Evolutionary conservation across 2,888 invertebrate species (phyloP), one percentile per base, ranked within the genome.

Genomic region (Mesorhabditis belari): DNA sequence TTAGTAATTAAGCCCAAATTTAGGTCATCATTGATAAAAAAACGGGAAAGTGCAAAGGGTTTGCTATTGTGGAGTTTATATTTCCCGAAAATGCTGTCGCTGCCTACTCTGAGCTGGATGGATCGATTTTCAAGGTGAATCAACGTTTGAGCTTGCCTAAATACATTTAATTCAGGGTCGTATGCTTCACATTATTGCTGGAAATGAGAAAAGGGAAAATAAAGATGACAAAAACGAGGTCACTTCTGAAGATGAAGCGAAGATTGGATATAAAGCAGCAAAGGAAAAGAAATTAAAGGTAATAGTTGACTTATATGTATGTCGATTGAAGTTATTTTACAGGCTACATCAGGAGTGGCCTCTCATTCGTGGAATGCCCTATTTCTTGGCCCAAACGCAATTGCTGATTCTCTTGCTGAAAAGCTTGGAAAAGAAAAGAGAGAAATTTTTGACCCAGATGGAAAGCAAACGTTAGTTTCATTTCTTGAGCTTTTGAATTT

Each of bases 311-410:
- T 35, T 35, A 17, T 9, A 9, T 12, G 6, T 35, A 12, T 24
- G 28, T 59, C 28, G 44, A 25, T n/a, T n/a, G n/a, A n/a, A n/a
- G n/a, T n/a, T n/a, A n/a, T n/a, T n/a, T n/a, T n/a, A n/a, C n/a
- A 21, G 29, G 49, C 51, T 44, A 58, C 49, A 53, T 23, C 58
- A 26, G 49, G 21, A 6, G 50, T 52, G 35, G 58, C 54, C 60
- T 87, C 90, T 0, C 89, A 91, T 81, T 95, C 92, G 81, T 98
- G 98, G 98, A 98, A 98, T 83, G 87, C 91, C 0, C 82, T 98
- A 55, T 98, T 98, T 81, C 84, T 98, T 69, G 93, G 93, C 0
- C 86, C 88, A 17, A 91, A 93, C 83, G 92, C 94, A 1, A 89
- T 98, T 0, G 94, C 92, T 0, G 91, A 94, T 77, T 88, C 91